Conservation (phyloP, 2,797 vertebrate genomes). For the Notoglanidium macrostoma region DNA sequence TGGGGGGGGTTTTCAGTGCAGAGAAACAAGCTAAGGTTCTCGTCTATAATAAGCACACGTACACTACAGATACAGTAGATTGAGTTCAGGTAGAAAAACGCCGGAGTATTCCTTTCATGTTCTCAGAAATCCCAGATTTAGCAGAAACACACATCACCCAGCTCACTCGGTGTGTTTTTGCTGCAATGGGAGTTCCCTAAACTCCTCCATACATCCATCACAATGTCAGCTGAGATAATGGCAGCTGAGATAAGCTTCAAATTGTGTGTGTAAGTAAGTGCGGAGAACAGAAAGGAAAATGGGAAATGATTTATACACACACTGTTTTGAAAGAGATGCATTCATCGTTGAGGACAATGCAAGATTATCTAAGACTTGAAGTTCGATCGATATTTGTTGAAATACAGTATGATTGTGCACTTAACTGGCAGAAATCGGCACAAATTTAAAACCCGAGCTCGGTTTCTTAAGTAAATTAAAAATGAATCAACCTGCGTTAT, state of each 20-base stretch:
- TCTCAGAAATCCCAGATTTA: not conserved
- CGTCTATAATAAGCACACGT: not conserved
- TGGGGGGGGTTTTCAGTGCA: not conserved
- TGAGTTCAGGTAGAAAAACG: not conserved
- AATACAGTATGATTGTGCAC: not conserved
- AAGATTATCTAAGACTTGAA: not conserved
- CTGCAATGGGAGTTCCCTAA: not conserved
- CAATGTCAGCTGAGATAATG: constrained; percentile 23
- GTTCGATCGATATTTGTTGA: not conserved
- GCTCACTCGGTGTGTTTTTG: not conserved
- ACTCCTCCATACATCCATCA: constrained; percentile 34
- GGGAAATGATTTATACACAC: not conserved
- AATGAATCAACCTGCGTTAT: not conserved
- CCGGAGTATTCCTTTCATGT: not conserved
- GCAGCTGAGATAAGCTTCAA: constrained; percentile 25
- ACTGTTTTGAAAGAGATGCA: not conserved
- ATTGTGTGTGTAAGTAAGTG: constrained; percentile 11
- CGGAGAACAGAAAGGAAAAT: not conserved
- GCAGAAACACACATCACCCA: not conserved
- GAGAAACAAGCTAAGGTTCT: not conserved
- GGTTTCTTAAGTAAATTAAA: not conserved
- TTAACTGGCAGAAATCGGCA: not conserved
- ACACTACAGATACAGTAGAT: not conserved
- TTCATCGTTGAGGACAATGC: not conserved
- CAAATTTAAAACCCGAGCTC: not conserved